These are phyloP conservation scores for Uromys caudimaculatus DNA, from an alignment of 2,797 vertebrate genomes.

Conservation along the genomic window DNA sequence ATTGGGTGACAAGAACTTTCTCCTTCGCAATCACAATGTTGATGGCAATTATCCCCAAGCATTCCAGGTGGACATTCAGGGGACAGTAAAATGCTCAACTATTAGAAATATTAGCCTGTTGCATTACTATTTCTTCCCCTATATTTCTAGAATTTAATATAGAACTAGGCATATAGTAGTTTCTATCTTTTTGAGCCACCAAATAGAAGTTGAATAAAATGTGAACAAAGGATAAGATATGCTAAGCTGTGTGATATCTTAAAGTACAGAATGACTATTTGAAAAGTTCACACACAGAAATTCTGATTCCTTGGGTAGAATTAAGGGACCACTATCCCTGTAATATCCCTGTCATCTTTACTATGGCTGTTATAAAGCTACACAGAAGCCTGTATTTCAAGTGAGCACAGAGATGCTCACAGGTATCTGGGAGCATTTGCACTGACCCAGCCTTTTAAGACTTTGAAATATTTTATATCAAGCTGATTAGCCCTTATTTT, in stretches of 20 bases:
- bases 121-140: background rate
- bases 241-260: background rate
- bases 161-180: background rate
- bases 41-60: conserved; percentile 88
- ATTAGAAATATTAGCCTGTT: background rate
- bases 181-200: background rate
- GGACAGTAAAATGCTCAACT: conserved; percentile 14
- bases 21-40: conserved; percentile 89
- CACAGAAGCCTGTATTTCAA: background rate
- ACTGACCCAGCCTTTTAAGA: background rate
- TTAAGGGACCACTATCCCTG: background rate
- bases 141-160: background rate
- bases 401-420: background rate
- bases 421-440: background rate
- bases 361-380: background rate
- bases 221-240: background rate
- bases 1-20: conserved; percentile 87
- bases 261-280: background rate
- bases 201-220: background rate
- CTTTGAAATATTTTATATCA: conserved; percentile 31
- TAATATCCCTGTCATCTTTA: background rate
- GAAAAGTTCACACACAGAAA: background rate
- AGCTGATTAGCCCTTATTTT: conserved; percentile 7
- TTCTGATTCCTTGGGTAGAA: background rate
- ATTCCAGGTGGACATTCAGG: conserved; percentile 89